Base-by-base conservation (phyloP, 2,113 vertebrate genomes). In the Nycticebus coucang region DNA sequence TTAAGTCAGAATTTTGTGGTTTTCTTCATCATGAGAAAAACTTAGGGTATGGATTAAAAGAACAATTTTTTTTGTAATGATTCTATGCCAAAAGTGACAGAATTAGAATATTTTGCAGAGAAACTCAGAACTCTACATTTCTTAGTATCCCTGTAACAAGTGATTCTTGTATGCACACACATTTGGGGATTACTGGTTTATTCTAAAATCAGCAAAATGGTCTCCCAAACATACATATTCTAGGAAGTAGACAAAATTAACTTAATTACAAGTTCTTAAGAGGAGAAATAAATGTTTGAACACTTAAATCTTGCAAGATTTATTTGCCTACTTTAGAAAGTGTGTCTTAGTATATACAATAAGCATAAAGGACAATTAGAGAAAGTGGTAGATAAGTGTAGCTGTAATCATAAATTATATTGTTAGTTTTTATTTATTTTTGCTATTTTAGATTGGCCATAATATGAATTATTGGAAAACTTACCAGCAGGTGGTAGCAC, bases 401-500 rank as follows among this genome's bases (percentile, higher is more conserved):
- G 21, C 62, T 92, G 4, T 72, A 55, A 26, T 79, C 22, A 60
- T 81, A 85, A 50, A 64, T 72, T 86, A 13, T 80, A 66, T 68
- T 41, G n/a, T 59, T 91, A 80, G 33, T 21, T 30, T 84, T 85
- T 66, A 64, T 35, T 75, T 69, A 8, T 85, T 79, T 62, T 80
- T 64, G 5, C 53, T 2, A 22, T 83, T 95, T 89, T 84, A 50
- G 21, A 84, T 80, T 74, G 78, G 1, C 68, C 81, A 5, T 95
- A 79, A 55, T 80, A 30, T 77, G 37, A 66, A 93, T 95, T 84
- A 35, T 72, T 87, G 77, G 84, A 96, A 96, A 95, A 89, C 80
- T 91, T 97, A 98, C 97, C 97, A 98, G 97, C 87, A 98, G 96
- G 93, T 97, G 97, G 96, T 97, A 97, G 95, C 71, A 87, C 83